Conservation (phyloP, 2,113 vertebrate species). For the Aldabrachelys gigantea region DNA sequence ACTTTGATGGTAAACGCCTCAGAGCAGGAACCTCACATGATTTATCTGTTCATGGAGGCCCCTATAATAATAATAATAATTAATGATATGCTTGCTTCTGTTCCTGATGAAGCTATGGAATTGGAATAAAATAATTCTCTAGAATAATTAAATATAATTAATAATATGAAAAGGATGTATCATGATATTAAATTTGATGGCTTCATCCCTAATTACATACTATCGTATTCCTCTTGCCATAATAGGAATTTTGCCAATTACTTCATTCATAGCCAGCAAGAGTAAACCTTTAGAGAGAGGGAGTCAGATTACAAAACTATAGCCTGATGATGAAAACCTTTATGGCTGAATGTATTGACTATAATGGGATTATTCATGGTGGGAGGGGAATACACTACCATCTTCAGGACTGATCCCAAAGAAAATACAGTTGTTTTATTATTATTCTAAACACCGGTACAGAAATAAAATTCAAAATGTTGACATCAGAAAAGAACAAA, state of each 20-base stretch:
- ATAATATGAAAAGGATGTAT: neutral
- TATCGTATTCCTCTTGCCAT: neutral
- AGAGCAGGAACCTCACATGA: neutral
- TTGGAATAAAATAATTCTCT: neutral
- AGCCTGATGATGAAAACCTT: neutral
- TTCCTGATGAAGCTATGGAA: neutral
- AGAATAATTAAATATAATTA: neutral
- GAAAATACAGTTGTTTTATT: neutral
- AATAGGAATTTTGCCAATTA: neutral
- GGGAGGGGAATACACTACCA: neutral
- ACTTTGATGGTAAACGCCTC: neutral
- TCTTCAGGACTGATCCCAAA: neutral
- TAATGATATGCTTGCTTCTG: neutral
- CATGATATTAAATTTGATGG: neutral
- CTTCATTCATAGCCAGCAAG: neutral
- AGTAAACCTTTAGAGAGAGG: neutral
- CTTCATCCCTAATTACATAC: neutral
- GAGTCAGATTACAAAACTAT: neutral
- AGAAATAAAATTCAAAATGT: neutral
- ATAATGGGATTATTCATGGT: accelerated
- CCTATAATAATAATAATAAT: neutral
- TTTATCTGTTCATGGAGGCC: neutral
- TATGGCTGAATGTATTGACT: neutral
- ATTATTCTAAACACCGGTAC: neutral
- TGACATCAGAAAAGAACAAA: neutral